Evolutionary conservation across 2,113 vertebrate species (phyloP).

Genomic region (Pelodiscus sinensis): DNA sequence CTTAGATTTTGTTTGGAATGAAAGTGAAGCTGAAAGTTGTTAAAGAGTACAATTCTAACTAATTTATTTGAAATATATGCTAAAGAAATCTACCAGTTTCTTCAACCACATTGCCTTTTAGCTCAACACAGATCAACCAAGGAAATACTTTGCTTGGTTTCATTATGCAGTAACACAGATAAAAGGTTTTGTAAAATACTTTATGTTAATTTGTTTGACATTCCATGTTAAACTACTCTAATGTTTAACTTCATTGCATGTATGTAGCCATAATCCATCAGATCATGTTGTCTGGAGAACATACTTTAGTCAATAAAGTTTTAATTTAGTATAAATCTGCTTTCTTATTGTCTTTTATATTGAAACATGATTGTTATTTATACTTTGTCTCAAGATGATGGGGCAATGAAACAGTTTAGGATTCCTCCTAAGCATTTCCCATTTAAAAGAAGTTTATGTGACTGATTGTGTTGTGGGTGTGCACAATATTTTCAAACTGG

Average conservation of each 20-base stretch:
- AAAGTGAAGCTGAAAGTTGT: slow-evolving; percentile 85
- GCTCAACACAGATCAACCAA: slow-evolving; percentile 68
- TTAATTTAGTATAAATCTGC: slow-evolving; percentile 86
- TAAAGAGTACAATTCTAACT: slow-evolving; percentile 88
- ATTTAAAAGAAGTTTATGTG: neutral
- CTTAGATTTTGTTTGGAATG: slow-evolving; percentile 88
- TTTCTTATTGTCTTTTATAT: slow-evolving; percentile 51
- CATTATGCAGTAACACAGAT: slow-evolving; percentile 75
- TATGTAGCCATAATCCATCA: slow-evolving; percentile 81
- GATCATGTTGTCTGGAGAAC: slow-evolving; percentile 88
- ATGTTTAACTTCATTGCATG: slow-evolving; percentile 87
- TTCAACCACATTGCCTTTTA: slow-evolving; percentile 72
- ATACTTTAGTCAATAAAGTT: slow-evolving; percentile 98
- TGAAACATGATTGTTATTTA: neutral
- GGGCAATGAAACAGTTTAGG: neutral
- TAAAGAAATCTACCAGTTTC: slow-evolving; percentile 78
- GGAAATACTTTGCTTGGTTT: slow-evolving; percentile 65
- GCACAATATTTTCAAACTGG: neutral
- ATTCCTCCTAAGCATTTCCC: neutral
- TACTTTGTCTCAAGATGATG: neutral
- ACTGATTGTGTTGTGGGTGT: neutral
- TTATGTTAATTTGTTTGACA: slow-evolving; percentile 82
- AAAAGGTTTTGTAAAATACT: slow-evolving; percentile 76
- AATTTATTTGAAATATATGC: slow-evolving; percentile 93
- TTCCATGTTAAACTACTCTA: slow-evolving; percentile 90